Conservation (phyloP, 2,113 vertebrate genomes). For the Oryzias celebensis region DNA sequence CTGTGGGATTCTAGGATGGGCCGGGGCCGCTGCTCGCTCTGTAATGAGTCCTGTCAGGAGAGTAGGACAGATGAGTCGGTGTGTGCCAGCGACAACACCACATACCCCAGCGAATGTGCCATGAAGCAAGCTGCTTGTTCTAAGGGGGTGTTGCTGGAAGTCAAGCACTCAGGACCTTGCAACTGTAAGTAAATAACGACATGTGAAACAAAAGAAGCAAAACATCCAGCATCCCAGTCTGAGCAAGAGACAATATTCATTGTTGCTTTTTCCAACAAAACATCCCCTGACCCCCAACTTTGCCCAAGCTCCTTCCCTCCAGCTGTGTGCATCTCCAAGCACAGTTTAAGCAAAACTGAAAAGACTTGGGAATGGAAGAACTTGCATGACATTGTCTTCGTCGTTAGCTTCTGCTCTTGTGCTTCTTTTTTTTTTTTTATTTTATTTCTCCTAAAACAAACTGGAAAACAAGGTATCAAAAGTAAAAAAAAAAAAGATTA, state of each 20-base stretch:
- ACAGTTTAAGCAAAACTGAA: slow-evolving; percentile 77
- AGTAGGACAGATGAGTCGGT: slow-evolving; percentile 92
- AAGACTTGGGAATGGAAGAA: slow-evolving; percentile 75
- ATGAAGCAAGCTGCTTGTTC: slow-evolving; percentile 98
- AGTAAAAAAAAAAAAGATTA: slow-evolving; percentile 27
- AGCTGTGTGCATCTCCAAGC: slow-evolving; percentile 64
- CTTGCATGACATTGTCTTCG: slow-evolving; percentile 75
- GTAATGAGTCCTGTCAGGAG: slow-evolving; percentile 88
- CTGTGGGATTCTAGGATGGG: slow-evolving; percentile 93
- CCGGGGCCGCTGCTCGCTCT: slow-evolving; percentile 90
- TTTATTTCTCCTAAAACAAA: slow-evolving; percentile 34
- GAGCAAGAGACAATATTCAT: slow-evolving; percentile 73
- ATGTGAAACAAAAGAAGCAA: slow-evolving; percentile 74
- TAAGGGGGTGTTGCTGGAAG: slow-evolving; percentile 90
- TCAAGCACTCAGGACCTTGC: slow-evolving; percentile 98
- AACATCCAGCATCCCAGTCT: slow-evolving; percentile 22
- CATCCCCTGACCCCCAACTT: slow-evolving; percentile 43
- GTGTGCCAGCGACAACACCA: slow-evolving; percentile 97
- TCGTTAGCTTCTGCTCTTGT: slow-evolving; percentile 68
- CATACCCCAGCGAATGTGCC: slow-evolving; percentile 94
- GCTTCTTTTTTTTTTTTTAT: slow-evolving; percentile 37
- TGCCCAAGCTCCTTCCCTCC: slow-evolving; percentile 46
- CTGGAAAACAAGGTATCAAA: slow-evolving; percentile 52
- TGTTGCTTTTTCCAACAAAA: slow-evolving; percentile 73
- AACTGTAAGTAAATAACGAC: slow-evolving; percentile 95